Evolutionary conservation across 2,797 vertebrate genomes (phyloP).

Genomic region (Lacerta viridis): DNA sequence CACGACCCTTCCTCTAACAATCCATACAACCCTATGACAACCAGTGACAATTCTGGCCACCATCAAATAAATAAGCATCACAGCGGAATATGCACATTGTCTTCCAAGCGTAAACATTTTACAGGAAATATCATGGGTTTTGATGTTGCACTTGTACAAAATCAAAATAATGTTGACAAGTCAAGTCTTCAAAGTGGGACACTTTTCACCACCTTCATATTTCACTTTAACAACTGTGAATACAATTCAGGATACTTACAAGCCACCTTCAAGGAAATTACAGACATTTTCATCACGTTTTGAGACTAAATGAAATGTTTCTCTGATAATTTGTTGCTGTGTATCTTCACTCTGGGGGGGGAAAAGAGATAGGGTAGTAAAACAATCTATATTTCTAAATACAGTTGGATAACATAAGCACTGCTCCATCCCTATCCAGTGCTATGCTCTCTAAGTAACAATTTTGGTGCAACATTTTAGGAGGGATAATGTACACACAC

Average conservation of each 20-base stretch:
- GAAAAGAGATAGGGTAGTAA: not conserved
- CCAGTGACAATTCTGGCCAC: not conserved
- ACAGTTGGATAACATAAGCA: not conserved
- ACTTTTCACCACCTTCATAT: not conserved
- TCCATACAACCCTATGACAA: not conserved
- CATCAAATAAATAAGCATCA: not conserved
- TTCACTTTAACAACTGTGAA: not conserved
- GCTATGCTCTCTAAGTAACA: not conserved
- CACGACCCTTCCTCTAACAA: too few species aligned
- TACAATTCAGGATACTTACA: constrained; percentile 86
- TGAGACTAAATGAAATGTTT: constrained; percentile 98
- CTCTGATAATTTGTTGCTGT: constrained; percentile 98
- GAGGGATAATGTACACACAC: not conserved
- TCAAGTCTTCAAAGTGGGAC: not conserved
- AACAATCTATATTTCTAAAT: not conserved
- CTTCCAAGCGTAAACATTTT: not conserved
- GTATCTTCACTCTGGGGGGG: constrained; percentile 93
- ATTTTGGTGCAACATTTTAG: not conserved
- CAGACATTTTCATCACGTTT: constrained; percentile 98
- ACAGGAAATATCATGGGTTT: not conserved
- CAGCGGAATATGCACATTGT: not conserved
- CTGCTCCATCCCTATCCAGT: not conserved
- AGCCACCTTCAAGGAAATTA: constrained; percentile 97
- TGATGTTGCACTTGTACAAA: not conserved
- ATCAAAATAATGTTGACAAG: not conserved